Evolutionary conservation across 1,140 invertebrate species (phyloP).

Genomic region (Rhizoglyphus robini): DNA sequence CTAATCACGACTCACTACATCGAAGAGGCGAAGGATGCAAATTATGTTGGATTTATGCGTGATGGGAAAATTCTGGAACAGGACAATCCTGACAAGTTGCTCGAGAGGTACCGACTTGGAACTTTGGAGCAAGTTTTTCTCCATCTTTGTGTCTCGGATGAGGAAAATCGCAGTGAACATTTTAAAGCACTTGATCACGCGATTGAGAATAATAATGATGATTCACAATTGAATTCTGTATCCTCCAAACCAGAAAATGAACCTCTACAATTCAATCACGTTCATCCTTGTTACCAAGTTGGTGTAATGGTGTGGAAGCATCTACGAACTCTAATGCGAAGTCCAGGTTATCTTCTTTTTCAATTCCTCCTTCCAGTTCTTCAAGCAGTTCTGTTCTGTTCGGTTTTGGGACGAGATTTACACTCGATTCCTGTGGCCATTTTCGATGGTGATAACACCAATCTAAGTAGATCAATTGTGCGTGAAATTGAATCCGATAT

Average conservation of each 20-base stretch:
- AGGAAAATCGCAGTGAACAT: neutral
- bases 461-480: neutral
- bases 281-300: neutral
- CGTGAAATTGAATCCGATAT: neutral
- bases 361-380: constrained; percentile 77
- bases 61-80: constrained; percentile 50
- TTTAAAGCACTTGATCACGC: neutral
- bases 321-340: constrained; percentile 22
- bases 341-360: constrained; percentile 40
- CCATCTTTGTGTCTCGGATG: constrained; percentile 61
- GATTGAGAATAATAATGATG: too few relatives aligned
- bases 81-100: constrained; percentile 65
- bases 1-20: constrained; percentile 39
- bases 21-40: constrained; percentile 34
- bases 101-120: constrained; percentile 63
- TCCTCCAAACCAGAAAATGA: too few relatives aligned
- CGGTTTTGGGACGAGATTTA: constrained; percentile 79
- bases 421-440: constrained; percentile 63
- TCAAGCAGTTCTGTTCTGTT: constrained; percentile 83
- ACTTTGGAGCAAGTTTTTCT: constrained; percentile 85
- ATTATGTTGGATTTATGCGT: constrained; percentile 39
- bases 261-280: too few relatives aligned
- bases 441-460: constrained; percentile 39
- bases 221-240: too few relatives aligned
- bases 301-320: neutral